Evolutionary conservation across 2,797 vertebrate species (phyloP), one percentile per base, ranked within the genome.

Genomic region (Lithobates pipiens): DNA sequence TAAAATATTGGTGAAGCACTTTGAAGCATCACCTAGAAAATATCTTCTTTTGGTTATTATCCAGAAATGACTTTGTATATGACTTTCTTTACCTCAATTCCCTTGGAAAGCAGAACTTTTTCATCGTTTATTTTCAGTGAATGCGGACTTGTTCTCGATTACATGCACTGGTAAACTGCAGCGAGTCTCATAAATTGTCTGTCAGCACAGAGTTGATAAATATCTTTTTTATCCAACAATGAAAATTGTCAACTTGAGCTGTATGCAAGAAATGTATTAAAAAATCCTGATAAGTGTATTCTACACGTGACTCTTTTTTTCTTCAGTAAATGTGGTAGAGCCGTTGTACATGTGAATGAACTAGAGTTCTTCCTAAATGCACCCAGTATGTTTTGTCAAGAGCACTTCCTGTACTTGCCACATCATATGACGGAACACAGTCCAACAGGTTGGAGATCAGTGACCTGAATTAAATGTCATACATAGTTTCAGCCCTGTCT

Each of bases 151-250:
- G 54, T 61, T 61, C 54, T 67, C 27, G 25, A 67, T 67, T 67
- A 67, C 65, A 67, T 67, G 65, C 65, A 67, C 65, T 29, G 65
- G 65, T 67, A 67, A 67, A 25, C 65, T 67, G 65, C n/a, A 67
- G n/a, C 25, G 65, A 29, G n/a, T 25, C 65, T 67, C 65, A 67
- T 25, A 67, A 67, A 67, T 67, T 67, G 65, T 67, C 65, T 67
- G 54, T 61, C 65, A 25, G 65, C 65, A 67, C 65, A 27, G 25
- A 4, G 65, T 67, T 67, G 65, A 67, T 67, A 67, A 29, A 67
- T 67, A 67, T 25, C 25, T 25, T 27, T 67, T 67, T 29, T 25
- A 67, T 25, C n/a, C 11, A 67, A 13, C 65, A 67, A 25, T 67
- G n/a, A 29, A 67, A 67, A 67, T 29, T 67, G 65, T 67, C 27